phyloP scores from a whole-genome alignment of 1,140 invertebrate genomes.

The Teleopsis dalmanni region DNA sequence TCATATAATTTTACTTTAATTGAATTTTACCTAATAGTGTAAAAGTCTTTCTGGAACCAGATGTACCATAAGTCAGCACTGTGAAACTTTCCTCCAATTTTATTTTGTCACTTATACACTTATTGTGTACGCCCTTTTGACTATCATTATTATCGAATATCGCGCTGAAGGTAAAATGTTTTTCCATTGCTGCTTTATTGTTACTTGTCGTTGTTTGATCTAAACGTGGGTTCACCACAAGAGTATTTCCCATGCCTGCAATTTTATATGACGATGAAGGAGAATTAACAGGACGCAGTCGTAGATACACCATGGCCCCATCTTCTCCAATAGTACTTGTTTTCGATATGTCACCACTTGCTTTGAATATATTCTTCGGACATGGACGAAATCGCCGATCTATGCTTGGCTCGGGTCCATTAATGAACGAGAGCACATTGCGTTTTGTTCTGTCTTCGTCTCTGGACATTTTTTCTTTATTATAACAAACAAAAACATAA shows the following conservation, averaged over 20 bases:
- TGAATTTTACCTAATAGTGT: constrained; percentile 69
- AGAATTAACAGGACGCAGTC: constrained; percentile 45
- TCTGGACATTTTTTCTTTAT: too few relatives aligned
- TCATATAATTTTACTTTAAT: too few relatives aligned
- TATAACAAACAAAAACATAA: too few relatives aligned
- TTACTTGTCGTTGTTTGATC: constrained; percentile 33
- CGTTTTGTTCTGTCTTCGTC: too few relatives aligned
- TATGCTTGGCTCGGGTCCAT: too few relatives aligned
- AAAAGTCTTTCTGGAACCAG: constrained; percentile 75
- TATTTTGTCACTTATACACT: constrained; percentile 53
- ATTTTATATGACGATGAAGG: constrained; percentile 23
- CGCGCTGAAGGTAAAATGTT: constrained; percentile 57
- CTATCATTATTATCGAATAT: constrained; percentile 53
- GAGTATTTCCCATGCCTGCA: constrained; percentile 20
- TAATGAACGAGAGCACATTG: too few relatives aligned
- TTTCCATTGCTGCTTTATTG: constrained; percentile 45
- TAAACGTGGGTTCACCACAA: constrained; percentile 18
- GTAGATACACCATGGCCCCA: constrained; percentile 47
- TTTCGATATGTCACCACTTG: too few relatives aligned
- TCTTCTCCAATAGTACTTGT: too few relatives aligned
- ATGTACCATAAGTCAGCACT: constrained; percentile 77
- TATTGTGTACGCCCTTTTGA: constrained; percentile 49
- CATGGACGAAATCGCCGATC: too few relatives aligned
- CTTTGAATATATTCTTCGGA: too few relatives aligned
- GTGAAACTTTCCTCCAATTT: constrained; percentile 65